These are phyloP conservation scores for Wasmannia auropunctata DNA, from an alignment of 1,140 invertebrate genomes.

Conservation along the genomic window DNA sequence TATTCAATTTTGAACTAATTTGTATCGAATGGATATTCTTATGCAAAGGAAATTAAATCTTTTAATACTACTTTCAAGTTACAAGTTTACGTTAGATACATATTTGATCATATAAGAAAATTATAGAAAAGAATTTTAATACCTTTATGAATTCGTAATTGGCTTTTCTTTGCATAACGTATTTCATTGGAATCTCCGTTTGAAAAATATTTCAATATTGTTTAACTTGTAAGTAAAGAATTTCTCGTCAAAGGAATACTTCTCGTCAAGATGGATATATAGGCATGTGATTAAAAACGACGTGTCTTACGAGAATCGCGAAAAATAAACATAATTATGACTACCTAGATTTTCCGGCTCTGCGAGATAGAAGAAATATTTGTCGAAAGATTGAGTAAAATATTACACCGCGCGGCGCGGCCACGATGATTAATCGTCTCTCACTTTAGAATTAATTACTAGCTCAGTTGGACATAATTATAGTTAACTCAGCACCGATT, in stretches of 20 bases:
- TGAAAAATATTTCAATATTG: conserved; percentile 25
- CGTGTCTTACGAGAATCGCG: not conserved
- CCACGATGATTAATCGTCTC: conserved; percentile 59
- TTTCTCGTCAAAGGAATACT: conserved; percentile 22
- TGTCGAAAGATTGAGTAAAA: conserved; percentile 23
- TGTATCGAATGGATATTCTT: not conserved
- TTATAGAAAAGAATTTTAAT: not conserved
- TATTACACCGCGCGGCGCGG: not conserved
- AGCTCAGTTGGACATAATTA: conserved; percentile 48
- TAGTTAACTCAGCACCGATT: conserved; percentile 40
- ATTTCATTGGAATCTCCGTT: not conserved
- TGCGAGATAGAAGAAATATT: conserved; percentile 39
- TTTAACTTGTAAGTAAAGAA: not conserved
- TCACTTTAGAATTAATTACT: conserved; percentile 57
- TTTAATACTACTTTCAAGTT: not conserved
- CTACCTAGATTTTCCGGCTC: not conserved
- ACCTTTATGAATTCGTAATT: conserved; percentile 14
- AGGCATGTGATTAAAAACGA: conserved; percentile 28
- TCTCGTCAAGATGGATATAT: not conserved
- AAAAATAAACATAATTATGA: conserved; percentile 3
- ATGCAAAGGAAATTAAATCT: not conserved
- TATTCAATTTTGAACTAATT: not conserved
- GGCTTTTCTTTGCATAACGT: not conserved
- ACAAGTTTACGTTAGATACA: not conserved
- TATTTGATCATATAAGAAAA: not conserved